These are phyloP conservation scores for Cerastis leucographa DNA, from an alignment of 2,888 invertebrate species.

Conservation along the genomic window DNA sequence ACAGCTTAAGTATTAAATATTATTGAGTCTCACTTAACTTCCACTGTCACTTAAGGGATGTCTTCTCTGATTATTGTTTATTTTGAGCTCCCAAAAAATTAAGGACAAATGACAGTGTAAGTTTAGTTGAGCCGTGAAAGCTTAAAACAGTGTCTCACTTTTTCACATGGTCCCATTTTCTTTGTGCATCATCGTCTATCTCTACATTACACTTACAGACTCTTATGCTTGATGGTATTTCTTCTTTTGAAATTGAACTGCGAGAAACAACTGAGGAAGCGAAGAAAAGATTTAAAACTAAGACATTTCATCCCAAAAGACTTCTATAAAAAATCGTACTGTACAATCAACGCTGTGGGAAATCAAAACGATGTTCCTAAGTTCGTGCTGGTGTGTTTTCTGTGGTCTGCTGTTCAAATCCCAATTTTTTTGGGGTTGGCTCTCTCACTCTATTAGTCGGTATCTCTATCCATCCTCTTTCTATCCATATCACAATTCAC, in stretches of 20 bases:
- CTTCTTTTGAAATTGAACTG: not conserved
- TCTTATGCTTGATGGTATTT: not conserved
- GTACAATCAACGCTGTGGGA: not conserved
- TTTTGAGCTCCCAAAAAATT: no score
- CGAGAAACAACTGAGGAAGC: slow-evolving; percentile 31
- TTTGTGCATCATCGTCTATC: slow-evolving; percentile 41
- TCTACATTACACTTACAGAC: slow-evolving; percentile 34
- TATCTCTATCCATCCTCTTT: not conserved
- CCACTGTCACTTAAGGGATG: no score
- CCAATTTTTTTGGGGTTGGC: not conserved
- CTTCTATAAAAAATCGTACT: not conserved
- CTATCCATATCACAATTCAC: not conserved
- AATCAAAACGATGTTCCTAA: not conserved
- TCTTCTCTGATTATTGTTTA: no score
- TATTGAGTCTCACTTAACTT: no score
- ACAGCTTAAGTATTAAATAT: not conserved
- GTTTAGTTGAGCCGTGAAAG: no score
- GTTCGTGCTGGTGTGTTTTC: not conserved
- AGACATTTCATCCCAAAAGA: not conserved
- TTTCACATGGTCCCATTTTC: slow-evolving; percentile 39
- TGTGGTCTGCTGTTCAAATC: not conserved
- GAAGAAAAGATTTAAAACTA: not conserved
- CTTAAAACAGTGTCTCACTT: no score
- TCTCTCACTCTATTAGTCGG: not conserved
- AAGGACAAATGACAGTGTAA: no score